phyloP scores from a whole-genome alignment of 1,140 invertebrate genomes.

The Drosophila ogumai region DNA sequence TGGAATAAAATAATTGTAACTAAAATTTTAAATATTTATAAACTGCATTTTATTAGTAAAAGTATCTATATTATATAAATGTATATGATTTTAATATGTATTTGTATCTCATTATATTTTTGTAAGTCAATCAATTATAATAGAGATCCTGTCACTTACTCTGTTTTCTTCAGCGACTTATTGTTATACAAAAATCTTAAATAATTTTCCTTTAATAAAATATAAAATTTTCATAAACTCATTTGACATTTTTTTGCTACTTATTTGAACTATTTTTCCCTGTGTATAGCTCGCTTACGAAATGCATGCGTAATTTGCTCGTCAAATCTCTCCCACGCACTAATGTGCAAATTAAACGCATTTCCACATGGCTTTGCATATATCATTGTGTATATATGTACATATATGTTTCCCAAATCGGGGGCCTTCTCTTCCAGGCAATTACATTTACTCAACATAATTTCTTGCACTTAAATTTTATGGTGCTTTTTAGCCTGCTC shows the following conservation, averaged over 20 bases:
- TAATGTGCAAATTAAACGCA: constrained; percentile 72
- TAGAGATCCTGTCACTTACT: not conserved
- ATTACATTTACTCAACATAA: constrained; percentile 66
- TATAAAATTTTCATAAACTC: not conserved
- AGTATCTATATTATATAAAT: not conserved
- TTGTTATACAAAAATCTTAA: not conserved
- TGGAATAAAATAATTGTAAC: no score
- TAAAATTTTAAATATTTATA: rapidly evolving
- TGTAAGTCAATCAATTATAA: not conserved
- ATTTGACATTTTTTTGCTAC: not conserved
- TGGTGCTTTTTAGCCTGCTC: constrained; percentile 47
- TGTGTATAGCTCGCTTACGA: constrained; percentile 24
- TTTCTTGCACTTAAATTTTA: constrained; percentile 62
- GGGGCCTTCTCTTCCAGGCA: constrained; percentile 55
- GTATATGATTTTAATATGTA: not conserved
- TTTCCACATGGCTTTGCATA: constrained; percentile 44
- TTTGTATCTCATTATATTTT: not conserved
- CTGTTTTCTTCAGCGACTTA: not conserved
- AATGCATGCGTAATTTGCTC: constrained; percentile 28
- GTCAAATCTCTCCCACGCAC: constrained; percentile 48
- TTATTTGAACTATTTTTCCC: not conserved
- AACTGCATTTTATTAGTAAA: not conserved
- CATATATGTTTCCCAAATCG: not conserved
- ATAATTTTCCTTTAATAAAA: no score
- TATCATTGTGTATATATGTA: constrained; percentile 22